phyloP scores from a whole-genome alignment of 64 coral and sea anemone genomes.

The Dendrophyllia cribrosa region DNA sequence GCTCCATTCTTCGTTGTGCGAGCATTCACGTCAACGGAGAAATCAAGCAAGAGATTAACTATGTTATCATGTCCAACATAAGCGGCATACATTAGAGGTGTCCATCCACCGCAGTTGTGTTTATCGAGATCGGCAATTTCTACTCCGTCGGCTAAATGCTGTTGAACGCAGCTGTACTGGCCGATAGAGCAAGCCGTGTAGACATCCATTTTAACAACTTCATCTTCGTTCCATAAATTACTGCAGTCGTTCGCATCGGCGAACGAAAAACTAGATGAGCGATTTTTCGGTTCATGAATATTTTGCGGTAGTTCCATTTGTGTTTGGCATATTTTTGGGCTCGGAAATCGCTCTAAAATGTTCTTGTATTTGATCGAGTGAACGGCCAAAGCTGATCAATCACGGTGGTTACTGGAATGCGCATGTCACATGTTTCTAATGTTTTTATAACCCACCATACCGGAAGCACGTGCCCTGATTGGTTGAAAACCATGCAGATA shows the following conservation, averaged over 20 bases:
- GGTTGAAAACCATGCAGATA: neutral
- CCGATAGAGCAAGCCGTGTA: conserved; percentile 86
- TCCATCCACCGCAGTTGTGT: conserved; percentile 79
- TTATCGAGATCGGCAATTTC: conserved; percentile 54
- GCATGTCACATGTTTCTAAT: neutral
- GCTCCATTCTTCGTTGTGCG: conserved; percentile 40
- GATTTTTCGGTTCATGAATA: neutral
- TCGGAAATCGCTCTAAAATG: neutral
- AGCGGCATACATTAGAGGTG: conserved; percentile 89
- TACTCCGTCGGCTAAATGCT: conserved; percentile 60
- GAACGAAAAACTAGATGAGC: neutral
- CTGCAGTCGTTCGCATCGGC: conserved; percentile 18
- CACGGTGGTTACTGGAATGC: neutral
- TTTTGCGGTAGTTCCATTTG: neutral
- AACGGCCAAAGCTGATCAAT: too few relatives aligned
- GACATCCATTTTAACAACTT: conserved; percentile 74
- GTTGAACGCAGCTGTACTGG: conserved; percentile 58
- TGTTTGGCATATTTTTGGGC: neutral
- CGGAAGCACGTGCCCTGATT: neutral
- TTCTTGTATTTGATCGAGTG: neutral
- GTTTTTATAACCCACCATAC: neutral
- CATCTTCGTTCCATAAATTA: conserved; percentile 71
- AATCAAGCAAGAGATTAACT: conserved; percentile 79
- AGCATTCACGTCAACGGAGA: conserved; percentile 72
- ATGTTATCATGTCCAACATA: conserved; percentile 89